phyloP scores from a whole-genome alignment of 2,113 vertebrate genomes.

The Entelurus aequoreus region DNA sequence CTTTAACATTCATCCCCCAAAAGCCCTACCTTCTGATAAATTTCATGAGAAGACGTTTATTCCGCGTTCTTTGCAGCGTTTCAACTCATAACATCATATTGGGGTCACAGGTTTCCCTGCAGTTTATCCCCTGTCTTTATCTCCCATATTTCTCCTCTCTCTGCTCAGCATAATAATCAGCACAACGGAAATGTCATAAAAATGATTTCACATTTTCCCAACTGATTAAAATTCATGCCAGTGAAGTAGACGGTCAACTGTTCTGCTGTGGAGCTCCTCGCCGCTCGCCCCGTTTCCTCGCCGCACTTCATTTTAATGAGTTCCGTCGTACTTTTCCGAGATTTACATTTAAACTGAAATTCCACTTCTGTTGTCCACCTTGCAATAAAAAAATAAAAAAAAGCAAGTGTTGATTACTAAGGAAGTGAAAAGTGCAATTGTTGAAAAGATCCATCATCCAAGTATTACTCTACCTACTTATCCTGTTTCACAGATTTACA shows the following conservation, averaged over 20 bases:
- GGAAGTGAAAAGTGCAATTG: not conserved
- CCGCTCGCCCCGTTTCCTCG: conserved; percentile 18
- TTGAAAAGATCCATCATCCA: too few relatives aligned
- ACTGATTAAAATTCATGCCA: conserved; percentile 37
- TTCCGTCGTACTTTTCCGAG: conserved; percentile 21
- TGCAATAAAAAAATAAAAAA: conserved; percentile 16
- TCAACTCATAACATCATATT: conserved; percentile 23
- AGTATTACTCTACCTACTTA: too few relatives aligned
- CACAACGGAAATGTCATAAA: conserved; percentile 35
- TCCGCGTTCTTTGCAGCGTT: too few relatives aligned
- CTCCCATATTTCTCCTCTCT: conserved; percentile 23
- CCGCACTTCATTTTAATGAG: conserved; percentile 12
- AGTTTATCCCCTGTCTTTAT: conserved; percentile 26
- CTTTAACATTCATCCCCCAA: too few relatives aligned
- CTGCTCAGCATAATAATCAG: conserved; percentile 28
- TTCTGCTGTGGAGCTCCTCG: conserved; percentile 27
- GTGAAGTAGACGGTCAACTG: conserved; percentile 15
- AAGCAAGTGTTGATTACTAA: conserved; percentile 8
- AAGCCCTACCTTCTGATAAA: too few relatives aligned
- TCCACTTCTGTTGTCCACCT: conserved; percentile 24
- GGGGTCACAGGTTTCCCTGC: conserved; percentile 12
- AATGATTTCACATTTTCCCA: conserved; percentile 29
- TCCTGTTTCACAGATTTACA: too few relatives aligned
- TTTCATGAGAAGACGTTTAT: too few relatives aligned
- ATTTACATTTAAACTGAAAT: conserved; percentile 23